Conservation (phyloP, 1,140 invertebrate species). For the Vanessa atalanta region DNA sequence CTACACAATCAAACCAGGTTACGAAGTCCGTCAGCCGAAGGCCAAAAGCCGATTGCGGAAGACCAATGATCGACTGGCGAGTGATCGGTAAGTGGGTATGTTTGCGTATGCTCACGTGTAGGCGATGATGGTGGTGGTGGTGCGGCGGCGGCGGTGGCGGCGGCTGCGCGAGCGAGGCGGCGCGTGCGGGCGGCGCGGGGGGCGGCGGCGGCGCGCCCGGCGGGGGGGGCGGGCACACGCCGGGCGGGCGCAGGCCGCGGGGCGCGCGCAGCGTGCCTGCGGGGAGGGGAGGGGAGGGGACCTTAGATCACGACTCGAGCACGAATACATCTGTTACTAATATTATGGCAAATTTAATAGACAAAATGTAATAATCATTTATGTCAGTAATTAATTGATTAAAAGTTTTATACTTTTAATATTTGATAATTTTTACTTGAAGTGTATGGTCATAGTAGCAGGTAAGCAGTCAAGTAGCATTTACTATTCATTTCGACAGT, state of each 20-base stretch:
- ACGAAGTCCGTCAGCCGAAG: too few species aligned
- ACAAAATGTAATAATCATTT: too few species aligned
- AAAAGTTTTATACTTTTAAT: too few species aligned
- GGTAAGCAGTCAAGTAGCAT: too few species aligned
- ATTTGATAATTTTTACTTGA: too few species aligned
- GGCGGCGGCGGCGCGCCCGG: slow-evolving; percentile 65
- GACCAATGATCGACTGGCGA: too few species aligned
- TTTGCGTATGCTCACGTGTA: slow-evolving; percentile 46
- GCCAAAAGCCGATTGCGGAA: too few species aligned
- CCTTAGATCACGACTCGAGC: too few species aligned
- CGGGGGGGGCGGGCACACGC: slow-evolving; percentile 66
- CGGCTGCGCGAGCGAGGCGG: slow-evolving; percentile 46
- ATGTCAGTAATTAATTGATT: too few species aligned
- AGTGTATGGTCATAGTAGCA: too few species aligned
- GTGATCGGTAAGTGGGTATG: not conserved
- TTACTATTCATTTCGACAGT: too few species aligned
- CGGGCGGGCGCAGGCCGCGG: slow-evolving; percentile 63
- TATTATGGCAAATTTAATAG: not conserved
- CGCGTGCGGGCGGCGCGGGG: slow-evolving; percentile 62
- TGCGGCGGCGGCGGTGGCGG: slow-evolving; percentile 55
- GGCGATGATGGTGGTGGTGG: slow-evolving; percentile 46
- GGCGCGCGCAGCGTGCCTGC: slow-evolving; percentile 59
- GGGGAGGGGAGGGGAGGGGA: not conserved
- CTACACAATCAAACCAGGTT: too few species aligned
- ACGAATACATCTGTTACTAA: not conserved